phyloP scores from a whole-genome alignment of 2,888 invertebrate species.

The Leptopterna dolabrata region DNA sequence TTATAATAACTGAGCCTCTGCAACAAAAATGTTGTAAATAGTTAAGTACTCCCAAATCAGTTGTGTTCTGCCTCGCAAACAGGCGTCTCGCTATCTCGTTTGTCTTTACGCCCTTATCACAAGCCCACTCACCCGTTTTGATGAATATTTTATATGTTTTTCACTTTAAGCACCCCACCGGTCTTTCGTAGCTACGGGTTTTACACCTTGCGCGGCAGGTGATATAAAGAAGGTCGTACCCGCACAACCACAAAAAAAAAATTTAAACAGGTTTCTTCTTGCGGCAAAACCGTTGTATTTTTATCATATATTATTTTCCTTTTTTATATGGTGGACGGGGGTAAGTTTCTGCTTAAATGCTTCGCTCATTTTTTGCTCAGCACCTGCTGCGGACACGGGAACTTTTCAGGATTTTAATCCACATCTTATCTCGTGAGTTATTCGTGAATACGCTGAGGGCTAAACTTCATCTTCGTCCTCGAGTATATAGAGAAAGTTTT shows the following conservation, averaged over 20 bases:
- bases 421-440: background rate
- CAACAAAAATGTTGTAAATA: no score
- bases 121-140: background rate
- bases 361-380: background rate
- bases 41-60: no score
- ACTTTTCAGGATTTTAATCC: background rate
- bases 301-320: background rate
- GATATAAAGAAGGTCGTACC: background rate
- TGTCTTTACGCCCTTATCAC: no score
- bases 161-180: background rate
- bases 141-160: background rate
- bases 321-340: background rate
- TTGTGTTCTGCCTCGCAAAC: no score
- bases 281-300: background rate
- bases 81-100: no score
- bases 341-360: background rate
- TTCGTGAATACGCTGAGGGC: background rate
- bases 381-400: background rate
- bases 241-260: background rate
- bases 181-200: background rate
- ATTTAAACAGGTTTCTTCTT: background rate
- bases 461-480: background rate
- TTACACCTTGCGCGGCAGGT: background rate
- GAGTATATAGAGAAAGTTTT: background rate
- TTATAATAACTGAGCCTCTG: no score